A percentile compares a stretch with the other conserved stretches of the same genome.
Conservation (phyloP, 2,113 vertebrate species). For the Pelmatolapia mariae region DNA sequence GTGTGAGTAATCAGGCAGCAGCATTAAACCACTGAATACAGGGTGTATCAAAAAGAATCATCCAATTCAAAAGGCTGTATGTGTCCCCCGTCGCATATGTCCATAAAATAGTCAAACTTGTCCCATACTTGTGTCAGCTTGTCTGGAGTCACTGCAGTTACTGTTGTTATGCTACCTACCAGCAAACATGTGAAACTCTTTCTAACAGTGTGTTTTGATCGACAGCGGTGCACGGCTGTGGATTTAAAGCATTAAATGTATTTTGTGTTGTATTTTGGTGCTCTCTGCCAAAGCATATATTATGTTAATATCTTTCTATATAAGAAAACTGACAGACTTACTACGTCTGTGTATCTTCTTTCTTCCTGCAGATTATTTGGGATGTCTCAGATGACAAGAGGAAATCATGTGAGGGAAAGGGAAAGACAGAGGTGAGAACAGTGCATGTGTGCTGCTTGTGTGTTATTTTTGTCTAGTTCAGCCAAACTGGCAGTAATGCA, state of each 20-base stretch:
- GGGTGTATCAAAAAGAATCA: not conserved
- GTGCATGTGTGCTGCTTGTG: not conserved
- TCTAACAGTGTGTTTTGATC: not conserved
- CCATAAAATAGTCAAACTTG: not conserved
- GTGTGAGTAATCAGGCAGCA: not conserved
- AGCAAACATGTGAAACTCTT: not conserved
- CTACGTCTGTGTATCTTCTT: not conserved
- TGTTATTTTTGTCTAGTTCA: not conserved
- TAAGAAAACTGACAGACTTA: not conserved
- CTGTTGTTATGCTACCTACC: not conserved
- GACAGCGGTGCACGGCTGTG: not conserved
- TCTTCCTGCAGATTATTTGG: constrained; percentile 77
- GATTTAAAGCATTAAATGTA: not conserved
- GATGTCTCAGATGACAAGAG: constrained; percentile 73
- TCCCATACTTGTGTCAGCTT: not conserved
- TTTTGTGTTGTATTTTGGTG: not conserved
- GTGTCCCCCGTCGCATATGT: rapidly evolving
- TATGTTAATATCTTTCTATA: not conserved
- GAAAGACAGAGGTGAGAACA: constrained; percentile 79
- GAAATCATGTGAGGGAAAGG: constrained; percentile 77
- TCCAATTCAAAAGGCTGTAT: not conserved
- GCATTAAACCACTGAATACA: not conserved
- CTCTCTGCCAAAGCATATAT: not conserved
- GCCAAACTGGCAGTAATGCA: not conserved
- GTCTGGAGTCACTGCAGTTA: not conserved